Percentiles rank a stretch among this genome's conserved stretches.
These are phyloP conservation scores for Odontesthes bonariensis DNA, from an alignment of 2,113 vertebrate species.

Conservation along the genomic window DNA sequence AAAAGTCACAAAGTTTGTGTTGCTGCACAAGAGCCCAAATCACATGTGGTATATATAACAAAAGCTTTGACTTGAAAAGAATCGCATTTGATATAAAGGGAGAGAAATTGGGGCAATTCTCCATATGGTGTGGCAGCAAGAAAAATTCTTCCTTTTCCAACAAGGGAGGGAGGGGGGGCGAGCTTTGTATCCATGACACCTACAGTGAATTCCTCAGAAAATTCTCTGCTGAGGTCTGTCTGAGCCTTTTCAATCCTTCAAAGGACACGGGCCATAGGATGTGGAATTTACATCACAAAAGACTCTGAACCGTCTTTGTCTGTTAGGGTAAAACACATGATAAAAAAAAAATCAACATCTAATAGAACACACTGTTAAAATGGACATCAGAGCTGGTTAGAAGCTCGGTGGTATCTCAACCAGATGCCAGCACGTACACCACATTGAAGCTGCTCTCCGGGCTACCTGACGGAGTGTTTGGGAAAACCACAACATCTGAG, in stretches of 20 bases:
- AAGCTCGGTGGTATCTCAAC: slow-evolving; percentile 11
- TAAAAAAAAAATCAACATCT: slow-evolving; percentile 48
- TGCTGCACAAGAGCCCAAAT: slow-evolving; percentile 75
- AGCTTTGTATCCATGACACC: slow-evolving; percentile 64
- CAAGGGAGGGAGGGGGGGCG: slow-evolving; percentile 36
- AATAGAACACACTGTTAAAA: slow-evolving; percentile 27
- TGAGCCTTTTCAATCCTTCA: slow-evolving; percentile 60
- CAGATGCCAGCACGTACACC: slow-evolving; percentile 39
- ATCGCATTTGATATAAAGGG: slow-evolving; percentile 66
- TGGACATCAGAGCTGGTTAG: slow-evolving; percentile 34
- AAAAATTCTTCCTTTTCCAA: slow-evolving; percentile 28
- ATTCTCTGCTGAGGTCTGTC: slow-evolving; percentile 61
- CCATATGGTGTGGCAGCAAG: slow-evolving; percentile 62
- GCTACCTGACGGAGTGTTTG: slow-evolving; percentile 47
- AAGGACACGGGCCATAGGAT: slow-evolving; percentile 64
- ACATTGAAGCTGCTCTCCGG: slow-evolving; percentile 37
- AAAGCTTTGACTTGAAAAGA: slow-evolving; percentile 68
- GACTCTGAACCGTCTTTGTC: slow-evolving; percentile 40
- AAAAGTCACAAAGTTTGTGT: slow-evolving; percentile 75
- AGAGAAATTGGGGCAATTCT: slow-evolving; percentile 76
- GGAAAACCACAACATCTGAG: slow-evolving; percentile 40
- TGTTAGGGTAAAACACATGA: slow-evolving; percentile 50
- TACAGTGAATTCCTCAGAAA: slow-evolving; percentile 66
- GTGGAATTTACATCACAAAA: slow-evolving; percentile 70
- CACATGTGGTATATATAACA: slow-evolving; percentile 72